Evolutionary conservation across 2,888 invertebrate species (phyloP).

Genomic region (Noctua comes): DNA sequence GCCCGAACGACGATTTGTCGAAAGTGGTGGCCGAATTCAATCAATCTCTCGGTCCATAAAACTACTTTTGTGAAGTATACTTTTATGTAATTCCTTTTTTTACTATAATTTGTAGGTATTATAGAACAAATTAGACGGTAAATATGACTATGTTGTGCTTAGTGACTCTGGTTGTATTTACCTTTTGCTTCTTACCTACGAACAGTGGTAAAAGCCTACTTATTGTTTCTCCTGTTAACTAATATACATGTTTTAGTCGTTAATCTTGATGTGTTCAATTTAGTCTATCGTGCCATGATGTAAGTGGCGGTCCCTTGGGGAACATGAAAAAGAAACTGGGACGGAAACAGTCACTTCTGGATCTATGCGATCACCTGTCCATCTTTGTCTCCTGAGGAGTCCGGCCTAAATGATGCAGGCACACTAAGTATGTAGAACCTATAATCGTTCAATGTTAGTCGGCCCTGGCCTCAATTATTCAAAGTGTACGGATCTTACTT

Average conservation of each 20-base stretch:
- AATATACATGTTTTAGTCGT: slow-evolving; percentile 36
- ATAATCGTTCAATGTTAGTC: slow-evolving; percentile 24
- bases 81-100: background rate
- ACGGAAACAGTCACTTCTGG: background rate
- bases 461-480: slow-evolving; percentile 16
- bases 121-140: slow-evolving; percentile 7
- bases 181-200: slow-evolving; percentile 8
- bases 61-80: background rate
- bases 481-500: slow-evolving; percentile 25
- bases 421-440: slow-evolving; percentile 30
- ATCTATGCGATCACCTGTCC: slow-evolving; percentile 38
- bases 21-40: too few species aligned
- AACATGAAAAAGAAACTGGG: background rate
- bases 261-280: slow-evolving; percentile 63
- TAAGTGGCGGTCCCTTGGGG: background rate
- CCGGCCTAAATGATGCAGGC: slow-evolving; percentile 40
- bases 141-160: background rate
- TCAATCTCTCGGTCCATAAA: slow-evolving; percentile 4
- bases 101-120: background rate
- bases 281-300: slow-evolving; percentile 52
- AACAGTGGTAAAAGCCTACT: slow-evolving; percentile 13
- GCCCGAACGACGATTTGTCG: too few species aligned
- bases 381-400: slow-evolving; percentile 9
- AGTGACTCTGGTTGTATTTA: slow-evolving; percentile 3
- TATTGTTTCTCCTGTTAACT: slow-evolving; percentile 6